A percentile compares a stretch with the other conserved stretches of the same genome.
Evolutionary conservation across 2,113 vertebrate species (phyloP).

Genomic region (Mixornis gularis): DNA sequence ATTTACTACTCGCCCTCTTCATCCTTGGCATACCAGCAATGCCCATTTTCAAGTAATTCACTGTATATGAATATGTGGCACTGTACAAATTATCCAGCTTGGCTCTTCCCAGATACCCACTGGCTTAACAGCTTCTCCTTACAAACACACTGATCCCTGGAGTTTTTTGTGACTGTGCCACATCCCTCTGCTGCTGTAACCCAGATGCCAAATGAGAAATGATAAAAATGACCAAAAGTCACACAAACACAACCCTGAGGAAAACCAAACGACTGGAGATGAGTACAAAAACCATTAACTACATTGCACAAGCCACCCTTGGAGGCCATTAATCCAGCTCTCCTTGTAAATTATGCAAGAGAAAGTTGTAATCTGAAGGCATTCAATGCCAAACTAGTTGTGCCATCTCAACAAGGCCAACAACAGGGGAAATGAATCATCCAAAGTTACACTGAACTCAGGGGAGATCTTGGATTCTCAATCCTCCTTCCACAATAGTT

Average conservation of each 20-base stretch:
- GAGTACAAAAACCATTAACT: not conserved
- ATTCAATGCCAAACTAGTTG: not conserved
- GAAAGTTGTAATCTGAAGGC: constrained; percentile 3
- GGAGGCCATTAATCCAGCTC: not conserved
- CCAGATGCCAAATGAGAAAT: not conserved
- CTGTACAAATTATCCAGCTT: not conserved
- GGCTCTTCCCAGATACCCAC: not conserved
- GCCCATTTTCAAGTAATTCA: not conserved
- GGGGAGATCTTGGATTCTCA: not conserved
- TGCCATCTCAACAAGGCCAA: not conserved
- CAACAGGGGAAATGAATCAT: not conserved
- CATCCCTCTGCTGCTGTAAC: not conserved
- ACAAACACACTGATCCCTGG: not conserved
- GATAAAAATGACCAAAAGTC: not conserved
- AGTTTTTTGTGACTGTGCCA: not conserved
- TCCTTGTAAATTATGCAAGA: constrained; percentile 16
- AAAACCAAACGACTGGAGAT: not conserved
- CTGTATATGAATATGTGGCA: not conserved
- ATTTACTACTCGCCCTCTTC: constrained; percentile 29
- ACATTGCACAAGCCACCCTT: not conserved
- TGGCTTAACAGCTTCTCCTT: not conserved
- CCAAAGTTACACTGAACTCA: not conserved
- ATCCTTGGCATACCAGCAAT: not conserved
- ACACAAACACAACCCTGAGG: not conserved
- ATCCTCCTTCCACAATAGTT: not conserved